Evolutionary conservation across 2,113 vertebrate genomes (phyloP).

Genomic region (Himantopus leucocephalus): DNA sequence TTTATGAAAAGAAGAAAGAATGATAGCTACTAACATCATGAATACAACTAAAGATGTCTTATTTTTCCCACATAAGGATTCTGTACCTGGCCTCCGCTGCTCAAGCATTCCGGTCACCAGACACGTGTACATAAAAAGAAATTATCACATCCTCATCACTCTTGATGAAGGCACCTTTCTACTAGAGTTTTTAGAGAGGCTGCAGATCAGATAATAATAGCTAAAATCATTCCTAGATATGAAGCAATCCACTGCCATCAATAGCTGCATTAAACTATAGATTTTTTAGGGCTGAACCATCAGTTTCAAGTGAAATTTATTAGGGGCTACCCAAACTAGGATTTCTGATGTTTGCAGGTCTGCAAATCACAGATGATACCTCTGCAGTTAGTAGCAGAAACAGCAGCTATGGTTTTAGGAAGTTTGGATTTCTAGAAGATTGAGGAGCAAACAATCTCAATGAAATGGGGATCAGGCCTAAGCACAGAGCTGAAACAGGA

Average conservation of each 20-base stretch:
- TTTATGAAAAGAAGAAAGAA: neutral
- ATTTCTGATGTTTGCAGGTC: neutral
- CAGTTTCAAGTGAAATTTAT: neutral
- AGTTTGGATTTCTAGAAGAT: neutral
- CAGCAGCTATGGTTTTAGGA: neutral
- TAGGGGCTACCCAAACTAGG: neutral
- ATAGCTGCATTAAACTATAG: neutral
- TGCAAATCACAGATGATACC: neutral
- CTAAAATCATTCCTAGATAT: neutral
- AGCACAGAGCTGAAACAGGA: neutral
- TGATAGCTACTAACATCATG: neutral
- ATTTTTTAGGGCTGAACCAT: neutral
- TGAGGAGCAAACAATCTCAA: neutral
- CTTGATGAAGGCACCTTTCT: neutral
- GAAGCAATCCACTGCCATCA: neutral
- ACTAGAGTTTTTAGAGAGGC: neutral
- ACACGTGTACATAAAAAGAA: neutral
- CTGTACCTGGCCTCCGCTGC: neutral
- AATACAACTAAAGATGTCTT: neutral
- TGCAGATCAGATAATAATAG: neutral
- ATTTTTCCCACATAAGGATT: neutral
- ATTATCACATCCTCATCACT: neutral
- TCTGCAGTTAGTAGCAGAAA: neutral
- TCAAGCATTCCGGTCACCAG: neutral
- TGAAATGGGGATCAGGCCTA: neutral